Percentiles rank a stretch among this genome's conserved stretches.
Conservation (phyloP, 1,140 invertebrate species). For the Stegodyphus dumicola region DNA sequence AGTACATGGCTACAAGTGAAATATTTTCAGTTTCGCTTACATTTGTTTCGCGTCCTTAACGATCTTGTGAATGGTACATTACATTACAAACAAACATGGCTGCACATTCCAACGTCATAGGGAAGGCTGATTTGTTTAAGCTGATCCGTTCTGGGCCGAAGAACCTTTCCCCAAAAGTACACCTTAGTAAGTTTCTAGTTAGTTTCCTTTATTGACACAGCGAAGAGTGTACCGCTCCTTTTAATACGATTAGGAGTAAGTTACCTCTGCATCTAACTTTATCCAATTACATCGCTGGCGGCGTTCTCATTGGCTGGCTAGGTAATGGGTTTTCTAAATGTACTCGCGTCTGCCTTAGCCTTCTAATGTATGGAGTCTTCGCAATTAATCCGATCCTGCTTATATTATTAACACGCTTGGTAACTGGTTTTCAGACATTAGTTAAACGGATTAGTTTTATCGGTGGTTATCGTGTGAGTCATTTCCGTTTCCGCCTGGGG, state of each 20-base stretch:
- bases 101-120: too few relatives aligned
- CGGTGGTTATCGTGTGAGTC: not conserved
- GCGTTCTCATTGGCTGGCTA: conserved; percentile 10
- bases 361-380: conserved; percentile 7
- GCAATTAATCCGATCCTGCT: conserved; percentile 45
- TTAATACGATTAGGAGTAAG: conserved; percentile 39
- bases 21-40: too few relatives aligned
- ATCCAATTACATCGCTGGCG: conserved; percentile 28
- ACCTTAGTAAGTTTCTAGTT: conserved; percentile 29
- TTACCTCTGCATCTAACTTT: conserved; percentile 31
- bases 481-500: not conserved
- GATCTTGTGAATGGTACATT: too few relatives aligned
- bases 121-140: too few relatives aligned
- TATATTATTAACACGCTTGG: conserved; percentile 41
- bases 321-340: conserved; percentile 27
- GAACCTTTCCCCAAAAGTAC: not conserved
- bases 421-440: conserved; percentile 5
- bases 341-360: conserved; percentile 21
- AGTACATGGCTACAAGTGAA: too few relatives aligned
- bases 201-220: conserved; percentile 39
- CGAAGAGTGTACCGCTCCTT: conserved; percentile 29
- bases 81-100: too few relatives aligned
- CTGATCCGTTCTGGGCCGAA: too few relatives aligned
- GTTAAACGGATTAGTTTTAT: conserved; percentile 42
- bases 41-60: too few relatives aligned